A percentile compares a stretch with the other conserved stretches of the same genome.
These are phyloP conservation scores for Pollimyrus isidori DNA, from an alignment of 2,113 vertebrate genomes.

Conservation along the genomic window DNA sequence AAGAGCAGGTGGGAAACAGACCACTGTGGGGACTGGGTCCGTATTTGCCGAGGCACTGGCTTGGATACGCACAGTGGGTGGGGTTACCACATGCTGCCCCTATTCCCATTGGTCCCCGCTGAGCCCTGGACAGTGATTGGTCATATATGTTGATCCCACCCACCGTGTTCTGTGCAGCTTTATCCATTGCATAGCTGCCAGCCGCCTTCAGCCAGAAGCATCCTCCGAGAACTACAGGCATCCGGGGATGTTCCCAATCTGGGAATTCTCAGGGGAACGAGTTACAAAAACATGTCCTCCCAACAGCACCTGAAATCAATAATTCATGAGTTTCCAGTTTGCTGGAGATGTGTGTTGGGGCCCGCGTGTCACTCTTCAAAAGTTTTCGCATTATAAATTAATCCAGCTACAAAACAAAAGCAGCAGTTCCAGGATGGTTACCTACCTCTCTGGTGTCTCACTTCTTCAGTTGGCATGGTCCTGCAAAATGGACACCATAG, in stretches of 20 bases:
- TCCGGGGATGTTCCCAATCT: not conserved
- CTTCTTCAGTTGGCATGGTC: not conserved
- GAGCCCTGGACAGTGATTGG: not conserved
- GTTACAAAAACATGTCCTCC: slow-evolving; percentile 2
- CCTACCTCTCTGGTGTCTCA: not conserved
- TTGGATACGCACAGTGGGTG: not conserved
- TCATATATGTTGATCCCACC: not conserved
- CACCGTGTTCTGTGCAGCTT: no score
- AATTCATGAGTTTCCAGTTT: not conserved
- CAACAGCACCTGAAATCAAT: not conserved
- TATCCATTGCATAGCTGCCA: not conserved
- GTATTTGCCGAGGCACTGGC: not conserved
- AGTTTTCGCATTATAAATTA: not conserved
- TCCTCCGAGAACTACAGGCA: not conserved
- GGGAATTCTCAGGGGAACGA: not conserved
- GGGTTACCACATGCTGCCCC: not conserved
- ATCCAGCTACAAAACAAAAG: not conserved
- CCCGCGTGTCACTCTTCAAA: not conserved
- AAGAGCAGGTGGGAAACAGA: not conserved
- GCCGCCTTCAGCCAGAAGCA: not conserved
- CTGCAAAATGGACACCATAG: not conserved
- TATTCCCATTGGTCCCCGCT: not conserved
- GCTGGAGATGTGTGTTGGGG: not conserved
- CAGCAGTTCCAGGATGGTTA: not conserved
- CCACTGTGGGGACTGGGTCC: not conserved